Conservation (phyloP, 2,888 invertebrate genomes). For the Scaptomyza reducta region DNA sequence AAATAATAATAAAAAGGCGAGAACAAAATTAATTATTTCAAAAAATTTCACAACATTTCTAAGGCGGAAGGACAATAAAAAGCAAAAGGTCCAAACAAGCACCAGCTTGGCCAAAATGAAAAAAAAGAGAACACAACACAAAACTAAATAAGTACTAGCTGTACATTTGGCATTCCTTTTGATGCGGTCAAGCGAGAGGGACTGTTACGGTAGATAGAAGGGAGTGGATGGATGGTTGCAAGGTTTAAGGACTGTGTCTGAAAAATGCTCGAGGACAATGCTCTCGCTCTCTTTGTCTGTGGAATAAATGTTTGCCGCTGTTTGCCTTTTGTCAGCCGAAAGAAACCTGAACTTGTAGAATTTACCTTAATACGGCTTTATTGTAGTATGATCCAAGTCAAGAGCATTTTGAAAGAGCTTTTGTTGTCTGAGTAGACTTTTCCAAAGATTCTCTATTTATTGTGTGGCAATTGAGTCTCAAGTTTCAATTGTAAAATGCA, state of each 20-base stretch:
- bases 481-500: slow-evolving; percentile 34
- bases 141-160: slow-evolving; percentile 52
- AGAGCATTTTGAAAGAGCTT: slow-evolving; percentile 23
- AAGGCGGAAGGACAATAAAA: slow-evolving; percentile 75
- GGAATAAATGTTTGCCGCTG: slow-evolving; percentile 38
- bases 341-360: slow-evolving; percentile 43
- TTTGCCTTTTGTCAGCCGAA: slow-evolving; percentile 69
- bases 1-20: slow-evolving; percentile 49
- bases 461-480: slow-evolving; percentile 26
- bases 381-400: not conserved
- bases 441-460: slow-evolving; percentile 5
- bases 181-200: slow-evolving; percentile 65
- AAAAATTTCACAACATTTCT: slow-evolving; percentile 72
- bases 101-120: slow-evolving; percentile 44
- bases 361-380: slow-evolving; percentile 23
- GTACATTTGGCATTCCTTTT: slow-evolving; percentile 64
- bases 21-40: slow-evolving; percentile 76
- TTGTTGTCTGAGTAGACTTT: slow-evolving; percentile 19
- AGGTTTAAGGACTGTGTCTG: not conserved
- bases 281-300: slow-evolving; percentile 4
- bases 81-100: slow-evolving; percentile 51
- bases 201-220: not conserved
- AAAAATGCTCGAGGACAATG: not conserved
- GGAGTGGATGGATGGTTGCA: not conserved
- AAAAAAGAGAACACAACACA: slow-evolving; percentile 7